These are phyloP conservation scores for Entosphenus tridentatus DNA, from an alignment of 2,113 vertebrate genomes.

Conservation along the genomic window DNA sequence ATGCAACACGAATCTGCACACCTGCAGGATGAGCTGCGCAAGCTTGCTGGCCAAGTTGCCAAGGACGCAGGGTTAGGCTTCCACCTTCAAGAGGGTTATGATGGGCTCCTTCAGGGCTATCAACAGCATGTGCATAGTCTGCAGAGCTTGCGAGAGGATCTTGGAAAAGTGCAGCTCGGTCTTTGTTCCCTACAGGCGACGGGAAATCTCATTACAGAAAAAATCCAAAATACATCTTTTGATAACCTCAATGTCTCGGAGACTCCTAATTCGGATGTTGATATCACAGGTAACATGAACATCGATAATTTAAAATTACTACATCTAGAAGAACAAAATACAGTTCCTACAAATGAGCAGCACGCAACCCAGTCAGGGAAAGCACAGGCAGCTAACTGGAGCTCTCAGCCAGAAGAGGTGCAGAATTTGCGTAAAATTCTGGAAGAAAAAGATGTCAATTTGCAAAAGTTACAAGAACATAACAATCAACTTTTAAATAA, in stretches of 20 bases:
- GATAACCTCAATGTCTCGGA: too few relatives aligned
- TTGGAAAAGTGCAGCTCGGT: slow-evolving; percentile 62
- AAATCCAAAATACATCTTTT: too few relatives aligned
- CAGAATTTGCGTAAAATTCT: slow-evolving; percentile 26
- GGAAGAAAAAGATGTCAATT: slow-evolving; percentile 37
- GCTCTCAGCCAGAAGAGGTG: slow-evolving; percentile 21
- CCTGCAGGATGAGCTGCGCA: slow-evolving; percentile 65
- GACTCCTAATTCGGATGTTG: too few relatives aligned
- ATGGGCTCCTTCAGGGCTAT: slow-evolving; percentile 63
- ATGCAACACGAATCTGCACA: slow-evolving; percentile 94
- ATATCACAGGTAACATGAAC: too few relatives aligned
- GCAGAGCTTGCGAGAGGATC: slow-evolving; percentile 45
- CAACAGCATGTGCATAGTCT: slow-evolving; percentile 66
- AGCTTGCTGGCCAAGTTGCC: slow-evolving; percentile 50
- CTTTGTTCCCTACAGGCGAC: slow-evolving; percentile 30
- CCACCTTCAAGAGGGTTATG: slow-evolving; percentile 56
- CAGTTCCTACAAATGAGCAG: too few relatives aligned
- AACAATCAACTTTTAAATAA: slow-evolving; percentile 55
- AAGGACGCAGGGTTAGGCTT: slow-evolving; percentile 56
- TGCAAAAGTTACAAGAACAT: slow-evolving; percentile 68
- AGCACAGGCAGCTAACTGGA: too few relatives aligned
- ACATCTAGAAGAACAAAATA: too few relatives aligned
- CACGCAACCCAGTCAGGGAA: too few relatives aligned
- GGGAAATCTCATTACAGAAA: neutral
- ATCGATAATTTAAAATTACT: too few relatives aligned